These are phyloP conservation scores for Ammodramus savannarum DNA, from an alignment of 2,113 vertebrate genomes.

Conservation along the genomic window DNA sequence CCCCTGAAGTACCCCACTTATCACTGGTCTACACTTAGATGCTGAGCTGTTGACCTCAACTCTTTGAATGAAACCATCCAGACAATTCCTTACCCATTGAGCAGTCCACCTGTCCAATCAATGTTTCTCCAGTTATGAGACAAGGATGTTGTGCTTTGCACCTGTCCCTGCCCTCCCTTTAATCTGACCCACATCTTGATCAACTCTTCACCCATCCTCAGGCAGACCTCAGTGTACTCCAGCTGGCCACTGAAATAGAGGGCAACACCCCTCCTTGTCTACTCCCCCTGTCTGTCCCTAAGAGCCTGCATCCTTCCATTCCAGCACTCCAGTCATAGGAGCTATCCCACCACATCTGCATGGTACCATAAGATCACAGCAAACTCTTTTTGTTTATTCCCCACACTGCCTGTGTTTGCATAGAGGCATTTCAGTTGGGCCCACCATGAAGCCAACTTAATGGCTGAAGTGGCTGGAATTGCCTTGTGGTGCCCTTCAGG, in stretches of 20 bases:
- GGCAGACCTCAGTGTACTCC: neutral
- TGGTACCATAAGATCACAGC: neutral
- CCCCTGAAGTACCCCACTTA: neutral
- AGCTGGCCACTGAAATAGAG: neutral
- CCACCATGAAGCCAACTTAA: rapidly evolving
- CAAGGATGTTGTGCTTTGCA: neutral
- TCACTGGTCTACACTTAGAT: neutral
- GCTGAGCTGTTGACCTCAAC: rapidly evolving
- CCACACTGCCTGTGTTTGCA: neutral
- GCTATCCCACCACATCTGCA: neutral
- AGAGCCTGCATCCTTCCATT: neutral
- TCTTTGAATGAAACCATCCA: rapidly evolving
- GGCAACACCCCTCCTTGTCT: neutral
- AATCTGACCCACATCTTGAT: neutral
- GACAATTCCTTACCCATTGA: neutral
- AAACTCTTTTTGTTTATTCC: neutral
- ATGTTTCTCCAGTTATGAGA: neutral
- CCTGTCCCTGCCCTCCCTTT: neutral
- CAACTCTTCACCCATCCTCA: neutral
- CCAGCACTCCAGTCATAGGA: neutral
- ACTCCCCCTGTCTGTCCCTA: neutral
- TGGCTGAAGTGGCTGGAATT: neutral
- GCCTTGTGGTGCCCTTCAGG: neutral
- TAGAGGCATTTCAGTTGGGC: neutral
- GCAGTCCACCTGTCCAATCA: neutral